Conservation (phyloP, 2,113 vertebrate species). For the Accipiter cooperii region DNA sequence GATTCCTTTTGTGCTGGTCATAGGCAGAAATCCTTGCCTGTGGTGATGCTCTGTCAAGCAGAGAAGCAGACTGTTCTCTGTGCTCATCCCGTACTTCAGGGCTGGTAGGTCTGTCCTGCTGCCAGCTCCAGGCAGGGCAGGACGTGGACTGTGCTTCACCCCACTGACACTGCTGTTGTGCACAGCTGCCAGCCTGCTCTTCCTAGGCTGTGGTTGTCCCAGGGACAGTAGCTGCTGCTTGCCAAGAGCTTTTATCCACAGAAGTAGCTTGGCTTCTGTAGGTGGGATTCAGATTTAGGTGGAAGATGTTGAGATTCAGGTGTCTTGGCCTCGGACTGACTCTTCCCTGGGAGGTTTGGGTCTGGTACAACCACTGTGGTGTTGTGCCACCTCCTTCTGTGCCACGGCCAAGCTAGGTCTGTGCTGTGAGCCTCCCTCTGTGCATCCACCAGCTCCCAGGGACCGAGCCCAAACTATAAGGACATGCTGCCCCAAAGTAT, state of each 20-base stretch:
- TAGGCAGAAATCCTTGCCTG: neutral
- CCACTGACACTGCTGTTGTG: neutral
- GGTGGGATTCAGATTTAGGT: neutral
- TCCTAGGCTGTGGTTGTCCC: neutral
- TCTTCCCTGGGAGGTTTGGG: neutral
- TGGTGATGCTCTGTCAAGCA: neutral
- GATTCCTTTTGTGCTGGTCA: neutral
- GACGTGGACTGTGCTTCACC: neutral
- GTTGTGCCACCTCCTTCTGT: neutral
- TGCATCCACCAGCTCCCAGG: neutral
- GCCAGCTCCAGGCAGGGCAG: neutral
- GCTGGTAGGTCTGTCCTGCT: neutral
- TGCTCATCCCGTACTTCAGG: neutral
- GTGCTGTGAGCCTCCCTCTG: neutral
- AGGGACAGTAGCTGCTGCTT: neutral
- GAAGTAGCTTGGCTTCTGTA: neutral
- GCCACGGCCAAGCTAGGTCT: neutral
- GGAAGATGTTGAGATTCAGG: neutral
- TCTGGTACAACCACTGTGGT: neutral
- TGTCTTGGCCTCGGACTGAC: neutral
- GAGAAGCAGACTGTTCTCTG: neutral
- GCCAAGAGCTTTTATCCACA: neutral
- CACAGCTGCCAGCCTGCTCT: neutral
- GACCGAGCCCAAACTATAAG: accelerated
- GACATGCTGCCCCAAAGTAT: neutral